These are phyloP conservation scores for Anomalospiza imberbis DNA, from an alignment of 2,797 vertebrate species.

Conservation along the genomic window DNA sequence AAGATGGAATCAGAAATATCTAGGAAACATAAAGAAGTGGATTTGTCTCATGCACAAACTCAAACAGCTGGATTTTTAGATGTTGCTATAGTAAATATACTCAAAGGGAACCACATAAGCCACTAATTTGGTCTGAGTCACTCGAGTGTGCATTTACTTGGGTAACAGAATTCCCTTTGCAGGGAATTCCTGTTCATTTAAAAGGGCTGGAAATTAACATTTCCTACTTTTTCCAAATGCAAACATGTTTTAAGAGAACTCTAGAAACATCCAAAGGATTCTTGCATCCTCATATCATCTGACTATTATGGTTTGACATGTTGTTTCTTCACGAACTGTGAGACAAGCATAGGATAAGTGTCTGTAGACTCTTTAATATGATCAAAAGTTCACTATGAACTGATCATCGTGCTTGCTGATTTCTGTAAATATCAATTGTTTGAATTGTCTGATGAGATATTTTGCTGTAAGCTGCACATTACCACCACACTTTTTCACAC, in stretches of 20 bases:
- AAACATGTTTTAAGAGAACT: slow-evolving; percentile 48
- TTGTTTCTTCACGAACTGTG: slow-evolving; percentile 17
- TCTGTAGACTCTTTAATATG: slow-evolving; percentile 26
- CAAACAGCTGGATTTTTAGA: slow-evolving; percentile 45
- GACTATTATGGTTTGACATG: slow-evolving; percentile 38
- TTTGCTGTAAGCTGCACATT: slow-evolving; percentile 13
- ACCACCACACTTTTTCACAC: neutral
- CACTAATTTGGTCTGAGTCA: slow-evolving; percentile 44
- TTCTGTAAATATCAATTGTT: neutral
- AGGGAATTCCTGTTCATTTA: slow-evolving; percentile 46
- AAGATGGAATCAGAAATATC: neutral
- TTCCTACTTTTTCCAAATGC: slow-evolving; percentile 54
- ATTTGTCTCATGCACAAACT: slow-evolving; percentile 19
- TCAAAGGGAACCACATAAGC: slow-evolving; percentile 44
- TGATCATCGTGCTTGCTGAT: neutral
- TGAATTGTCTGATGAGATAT: neutral
- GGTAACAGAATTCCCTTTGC: slow-evolving; percentile 46
- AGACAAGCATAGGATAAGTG: slow-evolving; percentile 16
- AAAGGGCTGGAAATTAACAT: slow-evolving; percentile 60
- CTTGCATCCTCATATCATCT: slow-evolving; percentile 49
- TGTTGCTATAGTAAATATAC: slow-evolving; percentile 48
- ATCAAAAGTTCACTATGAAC: neutral
- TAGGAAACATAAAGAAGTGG: neutral
- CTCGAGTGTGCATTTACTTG: slow-evolving; percentile 47
- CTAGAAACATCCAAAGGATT: slow-evolving; percentile 58